Percentiles rank a stretch among this genome's conserved stretches.
Evolutionary conservation across 2,113 vertebrate genomes (phyloP).

Genomic region (Nycticorax nycticorax): DNA sequence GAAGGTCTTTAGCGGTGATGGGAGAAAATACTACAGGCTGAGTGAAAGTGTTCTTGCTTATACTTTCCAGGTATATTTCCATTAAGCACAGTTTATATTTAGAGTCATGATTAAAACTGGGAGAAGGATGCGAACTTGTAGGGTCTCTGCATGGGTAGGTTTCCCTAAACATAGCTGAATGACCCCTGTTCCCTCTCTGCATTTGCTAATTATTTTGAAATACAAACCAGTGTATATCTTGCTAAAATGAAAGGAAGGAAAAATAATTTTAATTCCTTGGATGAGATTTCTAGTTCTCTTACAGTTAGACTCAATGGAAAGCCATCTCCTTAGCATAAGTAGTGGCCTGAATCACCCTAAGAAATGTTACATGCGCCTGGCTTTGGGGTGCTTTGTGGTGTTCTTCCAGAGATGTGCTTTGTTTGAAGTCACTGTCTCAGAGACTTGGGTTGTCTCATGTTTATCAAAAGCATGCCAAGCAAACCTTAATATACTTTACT

Average conservation of each 20-base stretch:
- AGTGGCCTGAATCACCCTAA: not conserved
- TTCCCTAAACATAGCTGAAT: not conserved
- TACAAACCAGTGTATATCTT: not conserved
- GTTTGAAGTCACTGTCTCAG: not conserved
- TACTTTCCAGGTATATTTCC: conserved; percentile 84
- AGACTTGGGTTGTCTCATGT: not conserved
- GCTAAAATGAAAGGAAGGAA: not conserved
- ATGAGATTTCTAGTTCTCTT: not conserved
- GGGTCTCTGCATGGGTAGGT: accelerated
- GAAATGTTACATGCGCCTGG: not conserved
- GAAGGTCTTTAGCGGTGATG: conserved; percentile 84
- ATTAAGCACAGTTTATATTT: not conserved
- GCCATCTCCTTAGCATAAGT: not conserved
- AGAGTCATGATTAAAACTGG: not conserved
- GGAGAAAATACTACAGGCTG: conserved; percentile 79
- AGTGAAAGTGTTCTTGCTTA: conserved; percentile 88
- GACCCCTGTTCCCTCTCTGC: not conserved
- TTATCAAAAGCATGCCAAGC: not conserved
- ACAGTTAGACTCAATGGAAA: not conserved
- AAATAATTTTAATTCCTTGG: not conserved
- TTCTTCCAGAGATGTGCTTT: not conserved
- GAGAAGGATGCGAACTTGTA: not conserved
- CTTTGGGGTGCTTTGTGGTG: not conserved
- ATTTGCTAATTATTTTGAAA: not conserved
- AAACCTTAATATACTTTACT: not conserved